Percentiles rank a stretch among this genome's conserved stretches.
These are phyloP conservation scores for Monopis laevigella DNA, from an alignment of 2,888 invertebrate species.

Conservation along the genomic window DNA sequence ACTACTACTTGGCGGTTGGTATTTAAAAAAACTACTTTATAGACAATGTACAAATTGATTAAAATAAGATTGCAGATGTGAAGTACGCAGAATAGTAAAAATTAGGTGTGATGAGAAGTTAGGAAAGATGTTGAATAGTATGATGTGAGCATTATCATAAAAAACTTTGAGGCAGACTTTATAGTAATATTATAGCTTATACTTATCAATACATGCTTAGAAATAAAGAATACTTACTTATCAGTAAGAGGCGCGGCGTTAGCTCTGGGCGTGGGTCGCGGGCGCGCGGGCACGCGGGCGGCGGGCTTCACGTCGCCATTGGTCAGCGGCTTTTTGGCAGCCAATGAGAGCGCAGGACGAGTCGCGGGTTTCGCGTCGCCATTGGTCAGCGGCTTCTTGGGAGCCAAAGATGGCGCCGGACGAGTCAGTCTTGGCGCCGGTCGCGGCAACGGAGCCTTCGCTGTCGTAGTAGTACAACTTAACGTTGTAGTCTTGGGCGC, in stretches of 20 bases:
- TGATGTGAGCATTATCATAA: too few species aligned
- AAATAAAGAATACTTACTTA: too few species aligned
- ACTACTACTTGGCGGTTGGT: too few species aligned
- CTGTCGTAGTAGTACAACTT: constrained; percentile 20
- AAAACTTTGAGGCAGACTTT: too few species aligned
- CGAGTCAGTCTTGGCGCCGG: constrained; percentile 25
- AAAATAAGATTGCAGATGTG: too few species aligned
- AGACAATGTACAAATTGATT: too few species aligned
- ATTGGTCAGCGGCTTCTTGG: constrained; percentile 62
- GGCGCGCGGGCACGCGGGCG: constrained; percentile 23
- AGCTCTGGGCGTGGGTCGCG: constrained; percentile 24
- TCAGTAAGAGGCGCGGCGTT: constrained; percentile 17
- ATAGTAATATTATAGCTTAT: too few species aligned
- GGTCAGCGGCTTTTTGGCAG: constrained; percentile 55
- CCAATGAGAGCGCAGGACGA: constrained; percentile 20
- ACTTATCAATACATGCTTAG: too few species aligned
- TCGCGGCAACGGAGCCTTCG: constrained; percentile 18
- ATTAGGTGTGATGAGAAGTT: too few species aligned
- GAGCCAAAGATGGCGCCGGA: constrained; percentile 26
- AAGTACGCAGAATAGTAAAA: too few species aligned
- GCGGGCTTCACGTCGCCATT: constrained; percentile 64
- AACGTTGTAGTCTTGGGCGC: constrained; percentile 20
- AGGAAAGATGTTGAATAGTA: too few species aligned
- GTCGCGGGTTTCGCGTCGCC: constrained; percentile 56
- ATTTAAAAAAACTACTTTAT: too few species aligned